Evolutionary conservation across 2,888 invertebrate genomes (phyloP).

Genomic region (Chloroclysta siterata): DNA sequence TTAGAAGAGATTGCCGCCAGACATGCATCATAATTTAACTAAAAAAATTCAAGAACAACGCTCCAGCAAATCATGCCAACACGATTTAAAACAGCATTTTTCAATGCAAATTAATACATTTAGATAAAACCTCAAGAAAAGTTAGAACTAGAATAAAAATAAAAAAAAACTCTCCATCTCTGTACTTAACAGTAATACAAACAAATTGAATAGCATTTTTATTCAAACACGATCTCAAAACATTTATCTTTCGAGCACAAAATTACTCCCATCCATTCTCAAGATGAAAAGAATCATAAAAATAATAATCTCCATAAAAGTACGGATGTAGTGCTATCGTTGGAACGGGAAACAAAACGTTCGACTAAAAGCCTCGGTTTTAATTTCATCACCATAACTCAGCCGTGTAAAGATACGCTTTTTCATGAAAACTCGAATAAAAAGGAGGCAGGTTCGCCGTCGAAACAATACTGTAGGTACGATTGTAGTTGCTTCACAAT

Average conservation of each 20-base stretch:
- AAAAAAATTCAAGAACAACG: not conserved
- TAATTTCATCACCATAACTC: conserved; percentile 80
- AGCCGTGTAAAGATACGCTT: conserved; percentile 75
- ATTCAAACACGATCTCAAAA: conserved; percentile 42
- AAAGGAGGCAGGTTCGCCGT: conserved; percentile 71
- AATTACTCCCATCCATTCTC: conserved; percentile 48
- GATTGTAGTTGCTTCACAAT: conserved; percentile 82
- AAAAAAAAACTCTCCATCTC: conserved; percentile 19
- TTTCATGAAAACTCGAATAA: conserved; percentile 74
- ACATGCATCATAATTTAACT: not conserved
- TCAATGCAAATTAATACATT: not conserved
- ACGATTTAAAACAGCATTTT: not conserved
- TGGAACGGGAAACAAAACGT: conserved; percentile 59
- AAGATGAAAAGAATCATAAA: conserved; percentile 53
- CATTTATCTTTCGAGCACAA: conserved; percentile 41
- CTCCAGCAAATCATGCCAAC: not conserved
- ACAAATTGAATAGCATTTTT: conserved; percentile 37
- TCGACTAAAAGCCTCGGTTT: conserved; percentile 69
- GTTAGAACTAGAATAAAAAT: conserved; percentile 12
- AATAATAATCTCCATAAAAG: conserved; percentile 56
- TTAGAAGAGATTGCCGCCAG: conserved; percentile 24
- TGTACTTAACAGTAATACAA: conserved; percentile 35
- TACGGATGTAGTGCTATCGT: conserved; percentile 47
- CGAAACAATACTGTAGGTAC: conserved; percentile 77
- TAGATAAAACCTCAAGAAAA: not conserved